A percentile compares a stretch with the other conserved stretches of the same genome.
phyloP scores from a whole-genome alignment of 2,797 vertebrate genomes.

The Aldrovandia affinis region DNA sequence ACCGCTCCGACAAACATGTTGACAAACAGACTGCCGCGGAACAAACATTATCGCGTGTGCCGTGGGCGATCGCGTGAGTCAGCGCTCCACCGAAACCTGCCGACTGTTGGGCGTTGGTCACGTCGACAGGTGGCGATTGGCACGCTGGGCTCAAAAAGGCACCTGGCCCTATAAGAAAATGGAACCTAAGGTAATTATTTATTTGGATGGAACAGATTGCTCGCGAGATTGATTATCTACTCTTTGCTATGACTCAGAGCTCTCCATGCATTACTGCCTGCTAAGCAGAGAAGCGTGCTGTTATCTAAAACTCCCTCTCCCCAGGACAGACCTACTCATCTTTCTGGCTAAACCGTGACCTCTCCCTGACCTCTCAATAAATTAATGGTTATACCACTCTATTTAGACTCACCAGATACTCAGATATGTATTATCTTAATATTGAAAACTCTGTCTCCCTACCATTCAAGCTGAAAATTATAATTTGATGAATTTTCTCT shows the following conservation, averaged over 20 bases:
- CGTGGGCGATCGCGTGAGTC: neutral
- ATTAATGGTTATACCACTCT: neutral
- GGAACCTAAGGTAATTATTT: neutral
- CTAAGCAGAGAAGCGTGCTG: neutral
- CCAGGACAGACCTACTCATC: neutral
- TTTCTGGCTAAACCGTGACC: neutral
- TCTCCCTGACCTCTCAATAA: neutral
- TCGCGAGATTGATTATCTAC: conserved; percentile 5
- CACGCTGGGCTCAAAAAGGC: neutral
- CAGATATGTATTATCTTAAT: neutral
- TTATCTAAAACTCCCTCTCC: neutral
- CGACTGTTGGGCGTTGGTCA: neutral
- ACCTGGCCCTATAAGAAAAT: conserved; percentile 17
- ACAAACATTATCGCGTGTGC: neutral
- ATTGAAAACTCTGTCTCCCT: neutral
- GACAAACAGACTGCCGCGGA: neutral
- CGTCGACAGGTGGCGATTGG: neutral
- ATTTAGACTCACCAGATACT: conserved; percentile 6
- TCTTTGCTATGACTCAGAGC: neutral
- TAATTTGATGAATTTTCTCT: neutral
- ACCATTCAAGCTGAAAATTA: neutral
- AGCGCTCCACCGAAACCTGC: neutral
- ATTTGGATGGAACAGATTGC: neutral
- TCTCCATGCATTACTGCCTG: neutral
- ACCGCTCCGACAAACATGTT: conserved; percentile 13